Percentiles rank a stretch among this genome's conserved stretches.
Conservation (phyloP, 2,888 invertebrate genomes). For the Balanococcus diminutus region DNA sequence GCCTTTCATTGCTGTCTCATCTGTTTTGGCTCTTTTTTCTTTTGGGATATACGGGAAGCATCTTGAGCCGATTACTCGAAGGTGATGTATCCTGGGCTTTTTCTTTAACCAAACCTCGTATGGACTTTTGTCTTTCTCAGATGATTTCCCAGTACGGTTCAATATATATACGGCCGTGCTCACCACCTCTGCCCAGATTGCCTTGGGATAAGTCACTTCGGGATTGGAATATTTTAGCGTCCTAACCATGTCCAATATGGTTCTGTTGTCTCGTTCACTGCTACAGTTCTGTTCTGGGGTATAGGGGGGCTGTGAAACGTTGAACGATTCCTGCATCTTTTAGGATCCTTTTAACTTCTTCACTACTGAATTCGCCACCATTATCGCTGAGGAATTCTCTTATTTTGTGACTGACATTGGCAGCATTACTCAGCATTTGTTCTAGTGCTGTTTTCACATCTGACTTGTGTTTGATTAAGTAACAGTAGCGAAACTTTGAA, state of each 20-base stretch:
- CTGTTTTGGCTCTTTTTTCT: conserved; percentile 24
- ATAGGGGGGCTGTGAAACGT: conserved; percentile 56
- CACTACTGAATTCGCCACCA: conserved; percentile 59
- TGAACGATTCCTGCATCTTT: conserved; percentile 55
- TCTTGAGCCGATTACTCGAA: conserved; percentile 21
- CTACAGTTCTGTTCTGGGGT: conserved; percentile 57
- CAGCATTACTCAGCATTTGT: no score
- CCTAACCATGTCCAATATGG: conserved; percentile 57
- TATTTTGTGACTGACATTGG: conserved; percentile 59
- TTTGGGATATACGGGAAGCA: neutral
- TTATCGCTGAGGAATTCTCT: conserved; percentile 60
- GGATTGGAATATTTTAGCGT: conserved; percentile 57
- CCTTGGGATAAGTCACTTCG: conserved; percentile 55
- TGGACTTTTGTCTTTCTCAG: conserved; percentile 58
- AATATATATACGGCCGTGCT: conserved; percentile 56
- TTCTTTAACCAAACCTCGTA: conserved; percentile 59
- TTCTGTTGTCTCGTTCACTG: conserved; percentile 57
- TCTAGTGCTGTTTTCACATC: conserved; percentile 59
- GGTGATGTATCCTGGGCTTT: conserved; percentile 52
- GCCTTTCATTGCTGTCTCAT: conserved; percentile 42
- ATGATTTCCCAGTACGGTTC: conserved; percentile 56
- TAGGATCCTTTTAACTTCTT: conserved; percentile 58
- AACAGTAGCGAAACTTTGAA: conserved; percentile 57
- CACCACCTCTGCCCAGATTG: conserved; percentile 57
- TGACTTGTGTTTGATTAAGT: no score